Evolutionary conservation across 2,113 vertebrate species (phyloP).

Genomic region (Pseudopodoces humilis): DNA sequence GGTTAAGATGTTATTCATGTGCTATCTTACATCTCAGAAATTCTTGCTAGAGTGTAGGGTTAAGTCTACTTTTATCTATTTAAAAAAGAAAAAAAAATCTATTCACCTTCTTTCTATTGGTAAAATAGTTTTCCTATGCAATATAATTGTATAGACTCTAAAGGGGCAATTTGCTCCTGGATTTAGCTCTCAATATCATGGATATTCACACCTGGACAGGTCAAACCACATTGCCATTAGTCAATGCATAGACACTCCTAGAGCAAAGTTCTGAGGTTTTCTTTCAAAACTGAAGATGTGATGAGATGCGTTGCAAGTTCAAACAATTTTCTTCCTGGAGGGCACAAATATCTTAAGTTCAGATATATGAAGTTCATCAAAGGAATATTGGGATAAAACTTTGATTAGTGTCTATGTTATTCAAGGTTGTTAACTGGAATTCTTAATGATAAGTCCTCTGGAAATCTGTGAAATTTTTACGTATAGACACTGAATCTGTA

Average conservation of each 20-base stretch:
- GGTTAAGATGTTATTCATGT: not conserved
- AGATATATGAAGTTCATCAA: constrained; percentile 1
- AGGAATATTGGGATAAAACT: not conserved
- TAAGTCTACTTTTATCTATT: not conserved
- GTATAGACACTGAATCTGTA: not conserved
- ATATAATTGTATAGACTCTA: not conserved
- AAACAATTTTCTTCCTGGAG: not conserved
- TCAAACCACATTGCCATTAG: not conserved
- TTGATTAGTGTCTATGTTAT: not conserved
- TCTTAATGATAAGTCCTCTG: not conserved
- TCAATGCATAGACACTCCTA: not conserved
- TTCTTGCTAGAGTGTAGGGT: not conserved
- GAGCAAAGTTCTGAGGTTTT: not conserved
- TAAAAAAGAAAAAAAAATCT: not conserved
- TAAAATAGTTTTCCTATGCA: not conserved
- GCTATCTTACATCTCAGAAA: not conserved
- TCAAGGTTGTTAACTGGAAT: constrained; percentile 1
- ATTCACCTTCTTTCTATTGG: not conserved
- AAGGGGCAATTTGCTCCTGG: not conserved
- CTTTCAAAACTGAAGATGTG: not conserved
- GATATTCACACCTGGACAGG: not conserved
- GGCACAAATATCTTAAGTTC: not conserved
- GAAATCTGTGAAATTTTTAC: not conserved
- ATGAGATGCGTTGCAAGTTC: not conserved
- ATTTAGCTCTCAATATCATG: not conserved